Conservation (phyloP, 2,888 invertebrate genomes). For the Tenthredo notha region DNA sequence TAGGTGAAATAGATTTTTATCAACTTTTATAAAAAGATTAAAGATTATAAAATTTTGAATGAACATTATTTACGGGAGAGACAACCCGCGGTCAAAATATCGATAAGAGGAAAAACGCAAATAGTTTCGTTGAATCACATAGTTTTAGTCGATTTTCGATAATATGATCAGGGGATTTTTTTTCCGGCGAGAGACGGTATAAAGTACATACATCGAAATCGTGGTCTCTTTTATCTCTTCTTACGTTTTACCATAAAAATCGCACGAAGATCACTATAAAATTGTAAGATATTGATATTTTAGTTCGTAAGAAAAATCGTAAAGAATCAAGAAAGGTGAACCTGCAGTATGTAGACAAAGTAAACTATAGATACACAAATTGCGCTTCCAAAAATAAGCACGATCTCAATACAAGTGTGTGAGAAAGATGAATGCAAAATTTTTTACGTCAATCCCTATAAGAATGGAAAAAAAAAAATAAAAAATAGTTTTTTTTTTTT, state of each 20-base stretch:
- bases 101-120: neutral
- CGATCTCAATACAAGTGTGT: neutral
- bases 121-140: neutral
- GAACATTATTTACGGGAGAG: neutral
- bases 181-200: neutral
- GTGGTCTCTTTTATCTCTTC: neutral
- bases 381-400: neutral
- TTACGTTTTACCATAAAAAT: neutral
- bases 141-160: neutral
- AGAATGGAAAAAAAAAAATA: neutral
- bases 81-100: neutral
- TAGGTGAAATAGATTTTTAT: too few species aligned
- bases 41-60: neutral
- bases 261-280: neutral
- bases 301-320: neutral
- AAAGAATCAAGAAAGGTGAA: neutral
- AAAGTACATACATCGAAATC: too few species aligned
- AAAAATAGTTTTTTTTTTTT: neutral
- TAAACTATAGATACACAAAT: neutral
- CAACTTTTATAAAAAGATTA: too few species aligned
- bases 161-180: neutral
- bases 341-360: neutral
- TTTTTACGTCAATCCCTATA: neutral
- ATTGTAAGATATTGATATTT: neutral
- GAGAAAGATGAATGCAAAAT: neutral